Percentiles rank a stretch among this genome's conserved stretches.
Conservation (phyloP, 2,888 invertebrate genomes). For the Panopea generosa region DNA sequence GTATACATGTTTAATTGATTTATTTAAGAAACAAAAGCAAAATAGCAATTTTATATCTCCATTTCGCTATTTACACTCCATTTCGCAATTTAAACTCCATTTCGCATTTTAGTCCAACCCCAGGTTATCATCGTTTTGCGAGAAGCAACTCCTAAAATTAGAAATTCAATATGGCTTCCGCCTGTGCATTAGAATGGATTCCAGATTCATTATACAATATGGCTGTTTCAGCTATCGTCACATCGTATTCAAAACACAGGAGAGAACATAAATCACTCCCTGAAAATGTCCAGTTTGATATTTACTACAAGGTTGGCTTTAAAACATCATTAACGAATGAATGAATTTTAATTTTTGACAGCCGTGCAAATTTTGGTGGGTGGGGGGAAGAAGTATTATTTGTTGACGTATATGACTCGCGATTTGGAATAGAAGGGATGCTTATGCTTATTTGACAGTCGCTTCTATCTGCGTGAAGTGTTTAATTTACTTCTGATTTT, state of each 20-base stretch:
- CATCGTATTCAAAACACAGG: slow-evolving; percentile 86
- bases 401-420: too few species aligned
- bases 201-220: slow-evolving; percentile 85
- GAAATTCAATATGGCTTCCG: slow-evolving; percentile 81
- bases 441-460: too few species aligned
- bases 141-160: slow-evolving; percentile 16
- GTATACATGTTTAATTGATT: too few species aligned
- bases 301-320: slow-evolving; percentile 91
- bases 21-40: too few species aligned
- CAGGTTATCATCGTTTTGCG: too few species aligned
- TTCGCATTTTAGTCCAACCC: too few species aligned
- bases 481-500: too few species aligned
- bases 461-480: too few species aligned
- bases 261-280: slow-evolving; percentile 90
- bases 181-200: slow-evolving; percentile 84
- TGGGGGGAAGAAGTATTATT: slow-evolving; percentile 34
- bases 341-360: slow-evolving; percentile 17
- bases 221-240: slow-evolving; percentile 83
- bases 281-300: slow-evolving; percentile 92
- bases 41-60: too few species aligned
- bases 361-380: slow-evolving; percentile 27
- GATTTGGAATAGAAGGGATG: too few species aligned
- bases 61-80: too few species aligned
- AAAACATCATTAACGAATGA: not conserved
- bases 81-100: too few species aligned